Evolutionary conservation across 37 sponge, comb jelly and placozoan species (phyloP), one percentile per base, ranked within the genome.

Genomic region (Haliclona indistincta): DNA sequence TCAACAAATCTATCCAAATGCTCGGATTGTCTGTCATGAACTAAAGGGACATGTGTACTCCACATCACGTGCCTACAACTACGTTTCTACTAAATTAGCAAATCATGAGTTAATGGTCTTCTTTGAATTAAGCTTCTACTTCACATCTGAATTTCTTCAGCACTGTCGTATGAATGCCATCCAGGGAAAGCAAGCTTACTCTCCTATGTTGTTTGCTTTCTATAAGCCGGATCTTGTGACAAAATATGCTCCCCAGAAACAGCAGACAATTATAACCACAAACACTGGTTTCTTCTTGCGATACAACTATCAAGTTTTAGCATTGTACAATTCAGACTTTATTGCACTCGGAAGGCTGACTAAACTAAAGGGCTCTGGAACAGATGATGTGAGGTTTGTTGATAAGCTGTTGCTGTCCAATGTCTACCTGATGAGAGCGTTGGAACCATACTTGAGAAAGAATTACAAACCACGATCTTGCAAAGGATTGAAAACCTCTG

Each of bases 231-330:
- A 78, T 0, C 51, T 86, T 19, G 49, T 76, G 4, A n/a, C 11
- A 10, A 32, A 75, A 33, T 47, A 69, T 49, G 32, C 51, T 3
- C 60, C 71, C 20, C 32, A 38, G 10, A 45, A 47, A 0, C 60
- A 38, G 29, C 43, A 67, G 2, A 56, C 56, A 43, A 36, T 38
- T 1, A 73, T 79, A 36, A 66, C 80, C 1, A 58, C 80, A 41
- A 67, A 79, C 26, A 67, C 75, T 6, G 86, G 86, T 28, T 86
- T 86, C 49, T 86, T 79, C 53, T 29, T 74, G 0, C 40, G 69
- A 15, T 74, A 86, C 70, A 86, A 74, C 67, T 86, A 86, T 43
- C 81, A 79, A 56, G 75, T 79, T n/a, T 75, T 68, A 19, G 41
- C 53, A 33, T 45, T 86, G 0, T 86, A 80, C 62, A 73, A 67